phyloP scores from a whole-genome alignment of 2,888 invertebrate species.

The Congeria kusceri region DNA sequence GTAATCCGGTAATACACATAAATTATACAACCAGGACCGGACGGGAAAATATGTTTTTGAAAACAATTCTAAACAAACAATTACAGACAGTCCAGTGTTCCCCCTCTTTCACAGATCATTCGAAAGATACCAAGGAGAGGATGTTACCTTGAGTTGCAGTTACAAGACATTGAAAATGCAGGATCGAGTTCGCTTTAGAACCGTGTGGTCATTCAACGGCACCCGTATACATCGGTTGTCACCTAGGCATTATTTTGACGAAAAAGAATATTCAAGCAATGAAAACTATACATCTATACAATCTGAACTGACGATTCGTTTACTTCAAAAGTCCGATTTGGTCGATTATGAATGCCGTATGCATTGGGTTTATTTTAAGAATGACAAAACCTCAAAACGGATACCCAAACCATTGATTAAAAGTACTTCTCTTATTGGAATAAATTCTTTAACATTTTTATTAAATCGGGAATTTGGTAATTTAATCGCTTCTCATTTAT shows the following conservation, averaged over 20 bases:
- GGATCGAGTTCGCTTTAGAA: no score
- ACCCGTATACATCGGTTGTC: no score
- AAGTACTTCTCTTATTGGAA: background rate
- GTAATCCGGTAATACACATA: no score
- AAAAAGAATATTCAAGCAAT: no score
- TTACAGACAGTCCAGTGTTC: background rate
- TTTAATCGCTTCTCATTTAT: conserved; percentile 4
- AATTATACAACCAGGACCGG: no score
- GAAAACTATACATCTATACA: background rate
- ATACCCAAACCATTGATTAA: no score
- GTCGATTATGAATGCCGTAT: conserved; percentile 6
- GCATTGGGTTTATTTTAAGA: no score
- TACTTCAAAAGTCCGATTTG: conserved; percentile 15
- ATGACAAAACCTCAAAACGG: no score
- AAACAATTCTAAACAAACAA: no score
- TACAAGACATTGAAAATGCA: background rate
- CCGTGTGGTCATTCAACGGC: conserved; percentile 12
- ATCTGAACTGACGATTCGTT: background rate
- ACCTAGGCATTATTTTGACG: no score
- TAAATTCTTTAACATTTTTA: background rate
- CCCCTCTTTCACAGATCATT: background rate
- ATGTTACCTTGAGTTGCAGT: conserved; percentile 3
- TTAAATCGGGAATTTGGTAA: conserved; percentile 12
- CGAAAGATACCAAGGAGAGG: conserved; percentile 23
- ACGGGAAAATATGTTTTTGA: no score